Percentiles rank a stretch among this genome's conserved stretches.
These are phyloP conservation scores for Myxocyprinus asiaticus DNA, from an alignment of 2,113 vertebrate genomes.

Conservation along the genomic window DNA sequence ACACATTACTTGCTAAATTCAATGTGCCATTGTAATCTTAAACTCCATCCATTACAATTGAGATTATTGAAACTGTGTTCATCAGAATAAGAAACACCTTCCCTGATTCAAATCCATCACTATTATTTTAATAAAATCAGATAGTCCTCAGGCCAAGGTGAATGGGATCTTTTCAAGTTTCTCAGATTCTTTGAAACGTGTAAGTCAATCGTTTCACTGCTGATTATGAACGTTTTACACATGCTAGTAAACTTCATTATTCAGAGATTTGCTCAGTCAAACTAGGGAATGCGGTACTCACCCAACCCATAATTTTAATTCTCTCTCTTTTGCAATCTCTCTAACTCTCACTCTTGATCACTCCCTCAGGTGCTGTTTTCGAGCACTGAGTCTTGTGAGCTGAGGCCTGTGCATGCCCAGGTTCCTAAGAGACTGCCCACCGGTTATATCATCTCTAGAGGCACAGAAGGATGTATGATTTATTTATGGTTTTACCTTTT, in stretches of 20 bases:
- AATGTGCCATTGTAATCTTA: too few species aligned
- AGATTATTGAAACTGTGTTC: too few species aligned
- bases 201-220: neutral
- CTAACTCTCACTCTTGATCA: neutral
- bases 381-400: slow-evolving; percentile 51
- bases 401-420: slow-evolving; percentile 43
- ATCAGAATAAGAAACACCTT: too few species aligned
- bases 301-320: neutral
- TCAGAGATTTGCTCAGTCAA: neutral
- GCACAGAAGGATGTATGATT: slow-evolving; percentile 33
- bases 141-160: too few species aligned
- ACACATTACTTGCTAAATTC: too few species aligned
- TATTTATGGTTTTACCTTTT: neutral
- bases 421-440: slow-evolving; percentile 50
- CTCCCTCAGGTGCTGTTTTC: slow-evolving; percentile 44
- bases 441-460: slow-evolving; percentile 54
- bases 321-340: neutral
- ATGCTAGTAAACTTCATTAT: neutral
- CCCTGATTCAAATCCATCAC: too few species aligned
- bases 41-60: too few species aligned
- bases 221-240: neutral
- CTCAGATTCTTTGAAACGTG: neutral
- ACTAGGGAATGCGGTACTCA: neutral
- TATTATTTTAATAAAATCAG: too few species aligned
- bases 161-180: neutral